phyloP scores from a whole-genome alignment of 1,140 invertebrate species.

The Sesamia nonagrioides region DNA sequence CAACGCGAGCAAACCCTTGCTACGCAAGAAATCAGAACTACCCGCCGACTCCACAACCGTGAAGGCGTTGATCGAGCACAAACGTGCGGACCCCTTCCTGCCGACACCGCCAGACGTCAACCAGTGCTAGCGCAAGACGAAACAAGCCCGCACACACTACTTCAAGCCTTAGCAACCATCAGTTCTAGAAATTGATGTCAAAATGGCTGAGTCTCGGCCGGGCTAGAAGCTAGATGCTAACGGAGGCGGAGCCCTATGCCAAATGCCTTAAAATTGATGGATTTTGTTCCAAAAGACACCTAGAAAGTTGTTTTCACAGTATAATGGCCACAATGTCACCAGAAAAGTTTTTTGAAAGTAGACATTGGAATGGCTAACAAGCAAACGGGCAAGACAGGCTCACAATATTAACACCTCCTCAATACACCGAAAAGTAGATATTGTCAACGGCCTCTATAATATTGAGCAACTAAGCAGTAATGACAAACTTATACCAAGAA shows the following conservation, averaged over 20 bases:
- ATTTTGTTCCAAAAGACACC: background rate
- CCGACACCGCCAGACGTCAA: conserved; percentile 93
- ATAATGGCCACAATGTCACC: background rate
- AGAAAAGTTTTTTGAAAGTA: background rate
- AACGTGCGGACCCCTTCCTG: conserved; percentile 96
- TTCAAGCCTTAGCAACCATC: background rate
- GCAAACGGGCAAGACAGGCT: background rate
- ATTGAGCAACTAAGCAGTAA: background rate
- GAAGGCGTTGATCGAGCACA: conserved; percentile 96
- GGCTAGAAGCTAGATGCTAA: background rate
- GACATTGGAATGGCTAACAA: background rate
- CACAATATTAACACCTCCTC: background rate
- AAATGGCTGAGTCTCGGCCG: conserved; percentile 8
- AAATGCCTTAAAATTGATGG: no score
- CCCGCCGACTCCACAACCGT: conserved; percentile 97
- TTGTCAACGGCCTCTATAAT: conserved; percentile 24
- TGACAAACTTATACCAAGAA: conserved; percentile 11
- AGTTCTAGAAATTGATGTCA: no score
- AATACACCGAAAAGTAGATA: background rate
- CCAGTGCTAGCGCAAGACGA: conserved; percentile 91
- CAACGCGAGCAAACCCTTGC: conserved; percentile 89
- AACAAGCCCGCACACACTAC: background rate
- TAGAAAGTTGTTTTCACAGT: no score
- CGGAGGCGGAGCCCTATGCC: no score
- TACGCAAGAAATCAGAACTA: conserved; percentile 97